Conservation (phyloP, 2,888 invertebrate genomes). For the Melanostoma mellinum region DNA sequence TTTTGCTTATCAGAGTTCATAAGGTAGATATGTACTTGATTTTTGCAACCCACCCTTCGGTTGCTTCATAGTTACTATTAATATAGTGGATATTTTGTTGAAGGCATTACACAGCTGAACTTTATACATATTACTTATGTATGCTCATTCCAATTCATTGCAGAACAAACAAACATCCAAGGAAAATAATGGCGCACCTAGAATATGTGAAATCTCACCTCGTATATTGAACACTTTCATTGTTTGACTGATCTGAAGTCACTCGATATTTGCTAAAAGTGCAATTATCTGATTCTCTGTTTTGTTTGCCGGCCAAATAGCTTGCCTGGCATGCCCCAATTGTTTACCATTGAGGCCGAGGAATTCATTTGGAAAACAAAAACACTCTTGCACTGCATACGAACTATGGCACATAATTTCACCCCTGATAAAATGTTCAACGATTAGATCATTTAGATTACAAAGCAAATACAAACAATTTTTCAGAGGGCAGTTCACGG, state of each 20-base stretch:
- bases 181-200: slow-evolving; percentile 43
- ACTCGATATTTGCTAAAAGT: slow-evolving; percentile 64
- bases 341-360: slow-evolving; percentile 36
- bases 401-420: slow-evolving; percentile 8
- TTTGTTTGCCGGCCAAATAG: slow-evolving; percentile 50
- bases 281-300: slow-evolving; percentile 68
- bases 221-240: slow-evolving; percentile 13
- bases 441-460: slow-evolving; percentile 67
- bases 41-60: no score
- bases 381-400: slow-evolving; percentile 1
- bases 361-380: slow-evolving; percentile 26
- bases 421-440: slow-evolving; percentile 34
- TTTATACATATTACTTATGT: slow-evolving; percentile 26
- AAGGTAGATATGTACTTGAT: no score
- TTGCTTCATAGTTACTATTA: background rate
- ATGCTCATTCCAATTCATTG: slow-evolving; percentile 9
- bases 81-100: background rate
- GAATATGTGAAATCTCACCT: slow-evolving; percentile 28
- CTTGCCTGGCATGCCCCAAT: slow-evolving; percentile 35
- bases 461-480: slow-evolving; percentile 60
- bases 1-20: no score
- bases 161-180: slow-evolving; percentile 52
- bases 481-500: slow-evolving; percentile 36
- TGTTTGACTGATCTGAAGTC: slow-evolving; percentile 49
- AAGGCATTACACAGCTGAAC: background rate